Percentiles rank a stretch among this genome's conserved stretches.
Conservation (phyloP, 1,140 invertebrate genomes). For the Acarapis woodi region DNA sequence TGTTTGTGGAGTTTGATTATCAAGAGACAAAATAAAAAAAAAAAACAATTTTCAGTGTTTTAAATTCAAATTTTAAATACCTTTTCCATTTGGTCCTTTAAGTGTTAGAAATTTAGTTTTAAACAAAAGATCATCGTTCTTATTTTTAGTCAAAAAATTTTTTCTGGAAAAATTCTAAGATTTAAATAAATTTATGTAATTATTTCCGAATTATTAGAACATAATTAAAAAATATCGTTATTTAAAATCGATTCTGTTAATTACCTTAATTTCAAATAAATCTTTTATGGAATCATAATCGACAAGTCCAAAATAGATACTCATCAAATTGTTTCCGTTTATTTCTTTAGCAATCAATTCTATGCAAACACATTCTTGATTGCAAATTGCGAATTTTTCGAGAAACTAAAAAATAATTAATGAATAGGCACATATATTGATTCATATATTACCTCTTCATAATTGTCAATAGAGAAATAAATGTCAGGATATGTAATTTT, state of each 20-base stretch:
- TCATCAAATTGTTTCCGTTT: conserved; percentile 22
- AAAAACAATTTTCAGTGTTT: background rate
- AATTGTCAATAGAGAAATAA: conserved; percentile 96
- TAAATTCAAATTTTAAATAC: background rate
- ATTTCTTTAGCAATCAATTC: conserved; percentile 74
- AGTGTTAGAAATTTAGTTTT: background rate
- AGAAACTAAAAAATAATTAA: conserved; percentile 32
- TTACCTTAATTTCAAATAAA: conserved; percentile 80
- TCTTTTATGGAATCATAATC: conserved; percentile 83
- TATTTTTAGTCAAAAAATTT: background rate
- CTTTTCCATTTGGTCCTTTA: background rate
- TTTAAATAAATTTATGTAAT: background rate
- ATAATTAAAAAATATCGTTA: background rate
- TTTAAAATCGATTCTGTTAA: conserved; percentile 13
- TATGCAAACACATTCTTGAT: conserved; percentile 95
- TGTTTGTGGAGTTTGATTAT: background rate
- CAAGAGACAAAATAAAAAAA: background rate
- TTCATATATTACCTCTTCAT: conserved; percentile 48
- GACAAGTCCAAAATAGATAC: conserved; percentile 86
- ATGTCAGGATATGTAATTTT: conserved; percentile 97
- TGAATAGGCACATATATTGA: conserved; percentile 3
- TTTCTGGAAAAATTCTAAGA: background rate
- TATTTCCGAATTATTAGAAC: background rate
- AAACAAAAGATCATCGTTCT: background rate
- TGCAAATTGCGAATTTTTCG: conserved; percentile 64